Base-by-base conservation (phyloP, 92 coral and sea anemone species). In the Paramuricea clavata region DNA sequence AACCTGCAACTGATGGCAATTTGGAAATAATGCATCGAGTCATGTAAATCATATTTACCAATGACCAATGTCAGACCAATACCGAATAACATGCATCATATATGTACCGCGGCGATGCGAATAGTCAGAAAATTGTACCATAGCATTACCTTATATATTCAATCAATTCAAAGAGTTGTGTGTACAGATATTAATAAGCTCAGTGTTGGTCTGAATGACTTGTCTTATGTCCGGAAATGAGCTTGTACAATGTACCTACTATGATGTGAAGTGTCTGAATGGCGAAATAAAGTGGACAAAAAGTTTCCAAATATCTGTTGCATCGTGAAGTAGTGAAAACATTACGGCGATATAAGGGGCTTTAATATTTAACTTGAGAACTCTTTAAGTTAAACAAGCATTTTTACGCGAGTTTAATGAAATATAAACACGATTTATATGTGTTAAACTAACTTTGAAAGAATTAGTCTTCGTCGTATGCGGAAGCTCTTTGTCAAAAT, bases 171-270 rank as follows among this genome's bases (percentile, higher is more conserved):
- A 65, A 65, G 72, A 0, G 72, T 19, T 54, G 13, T 17, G 13
- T 47, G 54, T 47, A 42, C 49, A 42, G 15, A 54, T 4, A 54
- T 21, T 17, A 54, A 17, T 19, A 17, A 4, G 19, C 62, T 2
- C 25, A 19, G 25, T 47, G 32, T 26, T 60, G 68, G 30, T 22
- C 30, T 22, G 32, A 22, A 60, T 22, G 68, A 22, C 15, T 60
- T 60, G 68, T n/a, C n/a, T 60, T 15, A 26, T 11, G 19, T 28
- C 72, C 72, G 72, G 72, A 65, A 65, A 65, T 65, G 16, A 65
- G 41, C 21, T 16, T 15, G 72, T 31, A 65, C 17, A 65, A 27
- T 65, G 72, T 65, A 65, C 39, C 21, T 65, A 65, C 34, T 39
- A 33, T n/a, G n/a, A 65, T 31, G 72, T 65, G 10, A 2, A 65